Base-by-base conservation (phyloP, 2,888 invertebrate genomes). In the Brassicogethes aeneus region DNA sequence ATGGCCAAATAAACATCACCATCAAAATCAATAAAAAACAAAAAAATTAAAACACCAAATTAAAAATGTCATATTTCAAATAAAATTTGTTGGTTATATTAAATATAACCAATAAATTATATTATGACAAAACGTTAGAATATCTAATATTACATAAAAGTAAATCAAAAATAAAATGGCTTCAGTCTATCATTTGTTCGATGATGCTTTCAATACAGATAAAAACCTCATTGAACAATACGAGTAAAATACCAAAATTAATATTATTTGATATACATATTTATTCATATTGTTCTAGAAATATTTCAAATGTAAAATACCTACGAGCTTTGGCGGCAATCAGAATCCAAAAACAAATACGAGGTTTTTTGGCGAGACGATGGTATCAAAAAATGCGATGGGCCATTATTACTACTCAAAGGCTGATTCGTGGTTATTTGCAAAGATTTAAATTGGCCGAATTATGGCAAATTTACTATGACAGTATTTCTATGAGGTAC, bases 121-220 rank as follows among this genome's bases (percentile, higher is more conserved):
- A n/a, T n/a, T n/a, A n/a, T n/a, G n/a, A n/a, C n/a, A n/a, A n/a
- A n/a, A n/a, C n/a, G n/a, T n/a, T n/a, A n/a, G n/a, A n/a, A n/a
- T n/a, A n/a, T n/a, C n/a, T n/a, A n/a, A n/a, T n/a, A n/a, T n/a
- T n/a, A n/a, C n/a, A n/a, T n/a, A n/a, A n/a, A n/a, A n/a, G n/a
- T n/a, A n/a, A n/a, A n/a, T n/a, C n/a, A n/a, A n/a, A n/a, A n/a
- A n/a, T n/a, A n/a, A n/a, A 45, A 65, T 67, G 67, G 65, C 66
- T n/a, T 66, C 66, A 2, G 56, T 65, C 17, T 63, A 64, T 45
- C 54, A 59, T 47, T 49, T 64, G 29, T 50, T 55, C 36, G 54
- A 54, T 30, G 59, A 58, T 45, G 53, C 59, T 2, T 12, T 48
- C n/a, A 38, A 52, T 30, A 52, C 58, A 16, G 55, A 56, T 16